Evolutionary conservation across 2,888 invertebrate species (phyloP), one percentile per base, ranked within the genome.

Genomic region (Physocephala rufipes): DNA sequence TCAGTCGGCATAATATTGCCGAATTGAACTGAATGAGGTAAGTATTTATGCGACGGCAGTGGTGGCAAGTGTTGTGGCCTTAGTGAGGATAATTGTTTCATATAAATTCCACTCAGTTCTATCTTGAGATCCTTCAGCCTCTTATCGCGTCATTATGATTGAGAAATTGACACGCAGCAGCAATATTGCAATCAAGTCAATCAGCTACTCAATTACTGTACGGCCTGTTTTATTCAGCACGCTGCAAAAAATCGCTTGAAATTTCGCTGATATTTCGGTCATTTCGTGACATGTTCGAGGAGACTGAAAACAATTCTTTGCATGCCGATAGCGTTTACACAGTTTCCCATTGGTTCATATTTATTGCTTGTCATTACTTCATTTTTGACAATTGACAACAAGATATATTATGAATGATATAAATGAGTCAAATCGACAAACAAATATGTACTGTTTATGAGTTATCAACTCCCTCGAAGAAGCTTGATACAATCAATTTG

Each of bases 101-200:
- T 63, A 45, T 63, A 47, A 63, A 63, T 47, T 63, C 63, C 47
- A 63, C 15, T 47, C 24, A 26, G 55, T 24, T 55, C 13, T 21
- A 55, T 21, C 12, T 55, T 55, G 16, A 55, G 55, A 63, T 24
- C 24, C 47, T 26, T 21, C 9, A 43, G 62, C 21, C 45, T n/a
- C 59, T 61, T 30, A 36, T 9, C 36, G 36, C 9, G 9, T 36
- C 36, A 9, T 9, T 7, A 36, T 7, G 36, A 7, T 36, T 36
- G 36, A 36, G 36, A 36, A 36, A 36, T 36, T 36, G 36, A 36
- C 36, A 36, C 36, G 36, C 36, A 4, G 9, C 9, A 9, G 36
- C 36, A n/a, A n/a, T n/a, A 36, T 36, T 36, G 36, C 36, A 36
- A 7, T 36, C 5, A 36, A 36, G 36, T 36, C 63, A 63, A 13